Evolutionary conservation across 2,797 vertebrate species (phyloP), one percentile per base, ranked within the genome.

Genomic region (Anas georgica): DNA sequence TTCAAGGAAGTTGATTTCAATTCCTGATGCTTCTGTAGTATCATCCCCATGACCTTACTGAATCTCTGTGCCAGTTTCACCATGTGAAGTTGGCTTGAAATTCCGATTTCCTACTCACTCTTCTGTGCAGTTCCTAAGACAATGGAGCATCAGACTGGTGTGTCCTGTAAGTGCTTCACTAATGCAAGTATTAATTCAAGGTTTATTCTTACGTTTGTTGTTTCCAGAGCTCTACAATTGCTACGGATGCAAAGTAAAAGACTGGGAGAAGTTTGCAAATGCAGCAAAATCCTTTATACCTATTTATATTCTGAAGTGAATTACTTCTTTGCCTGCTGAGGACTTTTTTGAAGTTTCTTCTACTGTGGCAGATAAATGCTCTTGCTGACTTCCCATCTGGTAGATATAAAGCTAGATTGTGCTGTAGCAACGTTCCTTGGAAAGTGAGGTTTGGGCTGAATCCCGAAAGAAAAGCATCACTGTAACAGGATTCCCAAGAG

Each of bases 371-470:
- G 79, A 73, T n/a, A 95, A 72, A 77, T 10, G 17, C 33, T 72
- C 78, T 48, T 73, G 79, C 69, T 72, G 84, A 69, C 35, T 76
- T 86, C 29, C 60, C 35, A 69, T 50, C 23, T 82, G 52, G 75
- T 70, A 56, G 26, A 56, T 74, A 54, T 67, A 86, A 86, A 84
- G 67, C 58, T 46, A 84, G 81, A 17, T 70, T 60, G 43, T 84
- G 54, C 29, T 76, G 45, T 3, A 83, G 75, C 52, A 77, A 41
- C 7, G 48, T 60, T 17, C 35, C 80, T 48, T 74, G 48, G 31
- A 80, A 95, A 79, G n/a, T 5, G n/a, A 84, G 72, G 23, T 46
- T 86, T 85, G 68, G 73, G 46, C 60, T 83, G 75, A 85, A 88
- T 39, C 58, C 2, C 7, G 46, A 90, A 91, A 39, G 43, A 93